Conservation (phyloP, 2,888 invertebrate genomes). For the Leptinotarsa juncta region DNA sequence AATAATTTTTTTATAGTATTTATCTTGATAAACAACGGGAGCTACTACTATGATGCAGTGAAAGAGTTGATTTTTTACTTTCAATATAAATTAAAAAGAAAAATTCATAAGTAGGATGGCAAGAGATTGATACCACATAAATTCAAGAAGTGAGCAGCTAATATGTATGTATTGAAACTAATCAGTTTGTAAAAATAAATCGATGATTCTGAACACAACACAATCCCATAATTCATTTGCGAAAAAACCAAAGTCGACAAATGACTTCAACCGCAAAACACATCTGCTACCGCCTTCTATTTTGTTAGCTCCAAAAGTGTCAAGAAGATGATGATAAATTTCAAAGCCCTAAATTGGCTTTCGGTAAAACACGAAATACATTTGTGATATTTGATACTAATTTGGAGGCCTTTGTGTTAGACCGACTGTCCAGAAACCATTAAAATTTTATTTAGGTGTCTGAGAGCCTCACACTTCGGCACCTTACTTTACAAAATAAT, state of each 20-base stretch:
- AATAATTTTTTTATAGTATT: too few species aligned
- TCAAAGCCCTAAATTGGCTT: slow-evolving; percentile 32
- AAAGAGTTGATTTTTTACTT: too few species aligned
- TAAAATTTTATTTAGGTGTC: slow-evolving; percentile 32
- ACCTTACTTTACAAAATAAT: slow-evolving; percentile 32
- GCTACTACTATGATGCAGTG: too few species aligned
- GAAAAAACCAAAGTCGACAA: slow-evolving; percentile 20
- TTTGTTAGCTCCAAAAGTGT: slow-evolving; percentile 29
- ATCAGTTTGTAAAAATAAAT: neutral
- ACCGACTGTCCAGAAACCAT: slow-evolving; percentile 40
- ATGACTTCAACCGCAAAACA: slow-evolving; percentile 29
- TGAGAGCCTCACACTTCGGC: slow-evolving; percentile 39
- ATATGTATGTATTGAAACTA: neutral
- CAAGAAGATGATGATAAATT: slow-evolving; percentile 40
- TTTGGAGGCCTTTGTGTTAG: slow-evolving; percentile 41
- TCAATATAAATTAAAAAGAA: too few species aligned
- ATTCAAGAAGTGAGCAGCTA: too few species aligned
- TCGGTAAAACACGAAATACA: slow-evolving; percentile 39
- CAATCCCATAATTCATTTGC: neutral
- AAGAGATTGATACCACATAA: too few species aligned
- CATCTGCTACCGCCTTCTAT: slow-evolving; percentile 24
- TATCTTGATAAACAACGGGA: too few species aligned
- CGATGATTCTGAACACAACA: neutral
- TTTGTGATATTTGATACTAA: slow-evolving; percentile 46
- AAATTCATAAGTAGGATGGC: too few species aligned